Base-by-base conservation (phyloP, 2,113 vertebrate species). In the Cichladusa arquata region DNA sequence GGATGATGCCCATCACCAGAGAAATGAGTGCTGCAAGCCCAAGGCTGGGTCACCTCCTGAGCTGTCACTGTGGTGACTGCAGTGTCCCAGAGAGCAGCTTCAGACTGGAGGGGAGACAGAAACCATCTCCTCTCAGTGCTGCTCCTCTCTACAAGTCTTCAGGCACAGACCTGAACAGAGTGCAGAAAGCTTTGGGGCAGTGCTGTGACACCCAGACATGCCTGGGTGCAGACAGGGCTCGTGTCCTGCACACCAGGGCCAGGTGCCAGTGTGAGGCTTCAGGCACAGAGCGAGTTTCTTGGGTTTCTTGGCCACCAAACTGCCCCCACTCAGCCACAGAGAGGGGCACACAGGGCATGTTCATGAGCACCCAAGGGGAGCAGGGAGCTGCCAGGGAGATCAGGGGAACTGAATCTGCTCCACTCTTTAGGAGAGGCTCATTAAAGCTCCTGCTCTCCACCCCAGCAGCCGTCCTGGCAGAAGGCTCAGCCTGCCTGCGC, bases 121-220 rank as follows among this genome's bases (percentile, higher is more conserved):
- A 45, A 58, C 1, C 1, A 44, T 4, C 33, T 33, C 48, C n/a
- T 33, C 47, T 51, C 15, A 1, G 14, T 0, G 2, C 1, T 26
- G 53, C 19, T 53, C 70, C 78, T 83, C 6, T 64, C 25, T 12
- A 2, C 36, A 14, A 8, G 28, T 73, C 66, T 78, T 29, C 51
- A 38, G 42, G 42, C 29, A 40, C 45, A 72, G 69, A 67, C 22
- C 8, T 10, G 33, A 73, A 24, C 0, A 4, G 36, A 87, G 25
- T 7, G 18, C 45, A 60, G 6, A n/a, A 53, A 77, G 54, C 67
- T 5, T 0, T 4, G 50, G 78, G 64, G 51, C 45, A 60, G 31
- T 0, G 11, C 60, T 40, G 81, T 26, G 70, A 42, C 44, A 33
- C 29, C 9, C 22, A 4, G 13, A 3, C 0, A 0, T 12, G 50